phyloP scores from a whole-genome alignment of 2,888 invertebrate genomes.

The Pheosia gnoma region DNA sequence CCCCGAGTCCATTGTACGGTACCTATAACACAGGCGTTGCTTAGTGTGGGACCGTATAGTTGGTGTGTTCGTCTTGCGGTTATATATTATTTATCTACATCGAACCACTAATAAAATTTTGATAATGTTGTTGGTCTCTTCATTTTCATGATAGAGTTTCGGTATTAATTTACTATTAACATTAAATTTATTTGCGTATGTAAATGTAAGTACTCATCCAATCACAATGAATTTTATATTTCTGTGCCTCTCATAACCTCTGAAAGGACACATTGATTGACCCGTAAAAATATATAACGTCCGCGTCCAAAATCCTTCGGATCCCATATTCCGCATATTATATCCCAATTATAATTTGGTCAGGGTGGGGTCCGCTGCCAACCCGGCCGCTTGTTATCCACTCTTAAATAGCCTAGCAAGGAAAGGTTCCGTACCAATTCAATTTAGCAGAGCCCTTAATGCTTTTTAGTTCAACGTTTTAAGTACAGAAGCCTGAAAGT shows the following conservation, averaged over 20 bases:
- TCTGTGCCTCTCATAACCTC: slow-evolving; percentile 12
- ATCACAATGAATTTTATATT: slow-evolving; percentile 5
- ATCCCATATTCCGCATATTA: slow-evolving; percentile 70
- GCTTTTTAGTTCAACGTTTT: slow-evolving; percentile 68
- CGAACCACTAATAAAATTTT: too few relatives aligned
- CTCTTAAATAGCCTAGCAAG: slow-evolving; percentile 75
- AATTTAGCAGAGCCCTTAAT: slow-evolving; percentile 70
- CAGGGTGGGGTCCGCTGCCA: slow-evolving; percentile 49
- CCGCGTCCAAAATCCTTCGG: slow-evolving; percentile 51
- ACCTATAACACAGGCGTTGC: too few relatives aligned
- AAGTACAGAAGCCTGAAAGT: slow-evolving; percentile 59
- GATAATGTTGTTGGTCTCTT: too few relatives aligned
- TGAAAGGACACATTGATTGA: slow-evolving; percentile 48
- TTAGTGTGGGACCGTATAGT: too few relatives aligned
- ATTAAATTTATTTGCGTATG: not conserved
- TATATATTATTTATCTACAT: too few relatives aligned
- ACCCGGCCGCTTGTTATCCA: slow-evolving; percentile 68
- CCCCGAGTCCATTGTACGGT: too few relatives aligned
- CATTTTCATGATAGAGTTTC: too few relatives aligned
- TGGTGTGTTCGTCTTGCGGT: too few relatives aligned
- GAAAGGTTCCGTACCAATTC: slow-evolving; percentile 71
- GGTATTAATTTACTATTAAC: not conserved
- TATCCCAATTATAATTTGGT: slow-evolving; percentile 77
- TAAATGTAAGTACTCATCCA: not conserved
- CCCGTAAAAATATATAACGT: slow-evolving; percentile 50